phyloP scores from a whole-genome alignment of 2,797 vertebrate genomes.

The Cyprinella venusta region DNA sequence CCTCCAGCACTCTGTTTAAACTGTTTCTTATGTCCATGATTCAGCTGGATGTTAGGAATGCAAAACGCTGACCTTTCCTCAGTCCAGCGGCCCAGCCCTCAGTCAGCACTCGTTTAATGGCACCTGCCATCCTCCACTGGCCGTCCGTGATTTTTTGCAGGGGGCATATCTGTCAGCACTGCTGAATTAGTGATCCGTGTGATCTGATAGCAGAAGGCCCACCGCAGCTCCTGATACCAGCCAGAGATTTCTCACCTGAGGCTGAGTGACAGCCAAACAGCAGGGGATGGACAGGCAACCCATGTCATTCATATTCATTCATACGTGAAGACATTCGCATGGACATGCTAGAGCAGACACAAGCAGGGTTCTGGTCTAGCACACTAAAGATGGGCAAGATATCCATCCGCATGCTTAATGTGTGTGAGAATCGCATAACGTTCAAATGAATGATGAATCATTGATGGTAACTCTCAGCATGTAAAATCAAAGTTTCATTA shows the following conservation, averaged over 20 bases:
- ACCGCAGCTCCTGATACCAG: slow-evolving; percentile 59
- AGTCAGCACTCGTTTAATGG: slow-evolving; percentile 58
- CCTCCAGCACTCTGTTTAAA: slow-evolving; percentile 34
- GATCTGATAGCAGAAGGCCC: slow-evolving; percentile 70
- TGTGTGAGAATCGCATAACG: background rate
- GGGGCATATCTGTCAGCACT: slow-evolving; percentile 59
- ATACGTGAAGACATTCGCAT: slow-evolving; percentile 57
- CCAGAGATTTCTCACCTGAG: slow-evolving; percentile 62
- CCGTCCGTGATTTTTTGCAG: slow-evolving; percentile 48
- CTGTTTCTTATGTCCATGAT: slow-evolving; percentile 52
- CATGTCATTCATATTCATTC: slow-evolving; percentile 60
- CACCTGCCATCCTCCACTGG: slow-evolving; percentile 55
- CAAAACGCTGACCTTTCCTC: slow-evolving; percentile 72
- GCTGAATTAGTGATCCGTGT: slow-evolving; percentile 76
- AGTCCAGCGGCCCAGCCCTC: slow-evolving; percentile 59
- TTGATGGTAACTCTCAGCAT: slow-evolving; percentile 14
- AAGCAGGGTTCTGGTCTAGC: slow-evolving; percentile 20
- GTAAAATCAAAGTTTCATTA: slow-evolving; percentile 53
- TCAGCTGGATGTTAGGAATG: slow-evolving; percentile 51
- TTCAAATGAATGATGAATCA: slow-evolving; percentile 44
- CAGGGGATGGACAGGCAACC: slow-evolving; percentile 64
- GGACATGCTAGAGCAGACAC: slow-evolving; percentile 54
- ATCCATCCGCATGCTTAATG: background rate
- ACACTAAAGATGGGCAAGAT: slow-evolving; percentile 28
- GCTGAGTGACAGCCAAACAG: slow-evolving; percentile 73